Conservation (phyloP, 2,888 invertebrate genomes). For the Euplexia lucipara region DNA sequence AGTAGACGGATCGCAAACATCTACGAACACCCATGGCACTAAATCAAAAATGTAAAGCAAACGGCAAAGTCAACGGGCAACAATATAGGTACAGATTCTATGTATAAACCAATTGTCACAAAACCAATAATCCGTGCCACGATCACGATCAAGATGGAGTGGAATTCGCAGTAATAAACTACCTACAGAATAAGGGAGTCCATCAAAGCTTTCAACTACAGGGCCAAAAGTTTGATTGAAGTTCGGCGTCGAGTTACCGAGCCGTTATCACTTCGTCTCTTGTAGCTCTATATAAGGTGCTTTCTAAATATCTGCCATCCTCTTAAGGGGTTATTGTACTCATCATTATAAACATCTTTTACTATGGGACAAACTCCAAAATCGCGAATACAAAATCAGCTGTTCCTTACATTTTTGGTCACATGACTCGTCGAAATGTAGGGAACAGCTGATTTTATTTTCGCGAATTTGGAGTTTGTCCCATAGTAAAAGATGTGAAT, state of each 20-base stretch:
- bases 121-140: slow-evolving; percentile 39
- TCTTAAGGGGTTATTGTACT: too few relatives aligned
- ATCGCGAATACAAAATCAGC: too few relatives aligned
- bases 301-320: too few relatives aligned
- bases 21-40: neutral
- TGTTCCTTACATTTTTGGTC: too few relatives aligned
- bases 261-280: slow-evolving; percentile 35
- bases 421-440: too few relatives aligned
- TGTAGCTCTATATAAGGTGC: too few relatives aligned
- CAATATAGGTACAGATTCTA: slow-evolving; percentile 19
- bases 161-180: slow-evolving; percentile 55
- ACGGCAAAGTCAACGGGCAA: slow-evolving; percentile 2
- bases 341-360: too few relatives aligned
- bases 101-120: slow-evolving; percentile 35
- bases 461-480: too few relatives aligned
- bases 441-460: too few relatives aligned
- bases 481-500: too few relatives aligned
- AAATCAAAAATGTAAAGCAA: slow-evolving; percentile 27
- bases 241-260: slow-evolving; percentile 60
- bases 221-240: slow-evolving; percentile 69
- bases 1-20: neutral
- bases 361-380: too few relatives aligned
- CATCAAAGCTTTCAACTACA: slow-evolving; percentile 65
- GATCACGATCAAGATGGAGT: slow-evolving; percentile 60
- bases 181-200: slow-evolving; percentile 45